phyloP scores from a whole-genome alignment of 1,140 invertebrate species.

The Thalassaphorura encarpata region DNA sequence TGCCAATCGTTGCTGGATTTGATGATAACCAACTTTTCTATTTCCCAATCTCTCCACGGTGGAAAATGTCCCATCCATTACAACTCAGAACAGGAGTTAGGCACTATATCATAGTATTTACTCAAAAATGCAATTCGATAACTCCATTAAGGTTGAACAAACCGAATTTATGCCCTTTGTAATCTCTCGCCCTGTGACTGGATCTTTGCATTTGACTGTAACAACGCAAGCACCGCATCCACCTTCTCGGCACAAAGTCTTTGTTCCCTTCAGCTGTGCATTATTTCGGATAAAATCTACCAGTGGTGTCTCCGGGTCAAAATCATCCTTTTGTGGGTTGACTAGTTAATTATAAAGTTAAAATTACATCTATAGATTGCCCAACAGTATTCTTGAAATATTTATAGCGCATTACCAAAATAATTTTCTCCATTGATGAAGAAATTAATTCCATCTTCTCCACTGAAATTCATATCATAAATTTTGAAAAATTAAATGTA shows the following conservation, averaged over 20 bases:
- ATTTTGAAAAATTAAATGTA: too few species aligned
- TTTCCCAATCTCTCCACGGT: slow-evolving; percentile 44
- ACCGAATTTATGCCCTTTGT: slow-evolving; percentile 36
- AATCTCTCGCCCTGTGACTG: slow-evolving; percentile 13
- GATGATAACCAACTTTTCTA: slow-evolving; percentile 38
- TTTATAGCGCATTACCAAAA: slow-evolving; percentile 10
- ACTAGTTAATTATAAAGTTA: slow-evolving; percentile 2
- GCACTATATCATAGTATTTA: slow-evolving; percentile 37
- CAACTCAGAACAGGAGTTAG: slow-evolving; percentile 42
- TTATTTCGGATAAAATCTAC: slow-evolving; percentile 22
- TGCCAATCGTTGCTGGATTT: slow-evolving; percentile 36
- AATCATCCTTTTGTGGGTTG: background rate
- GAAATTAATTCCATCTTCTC: slow-evolving; percentile 7
- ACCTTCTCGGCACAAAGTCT: slow-evolving; percentile 25
- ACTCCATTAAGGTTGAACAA: background rate
- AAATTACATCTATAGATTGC: background rate
- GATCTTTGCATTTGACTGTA: slow-evolving; percentile 11
- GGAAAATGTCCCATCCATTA: slow-evolving; percentile 41
- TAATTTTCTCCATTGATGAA: slow-evolving; percentile 21
- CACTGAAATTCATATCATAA: too few species aligned
- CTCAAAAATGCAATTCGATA: slow-evolving; percentile 3
- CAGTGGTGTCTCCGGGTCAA: background rate
- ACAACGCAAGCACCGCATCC: slow-evolving; percentile 25
- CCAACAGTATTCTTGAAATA: background rate
- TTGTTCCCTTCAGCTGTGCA: slow-evolving; percentile 20